Percentiles rank a stretch among this genome's conserved stretches.
Conservation (phyloP, 2,113 vertebrate genomes). For the Clinocottus analis region DNA sequence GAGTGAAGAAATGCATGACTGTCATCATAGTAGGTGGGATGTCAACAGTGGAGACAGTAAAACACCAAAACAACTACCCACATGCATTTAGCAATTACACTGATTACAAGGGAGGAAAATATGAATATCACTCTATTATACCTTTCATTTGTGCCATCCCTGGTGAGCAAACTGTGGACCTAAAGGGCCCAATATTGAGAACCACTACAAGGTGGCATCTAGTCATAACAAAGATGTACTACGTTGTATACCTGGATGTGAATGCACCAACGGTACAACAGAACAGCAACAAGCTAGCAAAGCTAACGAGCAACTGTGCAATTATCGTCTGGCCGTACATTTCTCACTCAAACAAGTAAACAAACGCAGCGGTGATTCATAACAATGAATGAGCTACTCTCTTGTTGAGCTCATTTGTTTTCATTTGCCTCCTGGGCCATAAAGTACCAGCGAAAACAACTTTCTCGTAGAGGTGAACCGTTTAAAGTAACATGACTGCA, state of each 20-base stretch:
- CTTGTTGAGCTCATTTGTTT: slow-evolving; percentile 70
- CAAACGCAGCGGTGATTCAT: slow-evolving; percentile 51
- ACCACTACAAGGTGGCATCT: slow-evolving; percentile 8
- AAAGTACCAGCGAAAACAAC: slow-evolving; percentile 49
- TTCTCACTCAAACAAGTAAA: slow-evolving; percentile 53
- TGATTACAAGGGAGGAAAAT: slow-evolving; percentile 31
- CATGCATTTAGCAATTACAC: slow-evolving; percentile 26
- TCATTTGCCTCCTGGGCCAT: slow-evolving; percentile 53
- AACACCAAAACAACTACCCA: slow-evolving; percentile 31
- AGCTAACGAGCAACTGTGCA: slow-evolving; percentile 27
- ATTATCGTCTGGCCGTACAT: slow-evolving; percentile 4
- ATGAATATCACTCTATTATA: slow-evolving; percentile 19
- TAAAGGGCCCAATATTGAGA: slow-evolving; percentile 9
- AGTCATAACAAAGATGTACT: slow-evolving; percentile 50
- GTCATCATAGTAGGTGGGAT: slow-evolving; percentile 48
- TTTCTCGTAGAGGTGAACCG: slow-evolving; percentile 50
- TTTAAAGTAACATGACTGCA: slow-evolving; percentile 49
- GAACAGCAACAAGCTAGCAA: slow-evolving; percentile 43
- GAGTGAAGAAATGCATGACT: slow-evolving; percentile 18
- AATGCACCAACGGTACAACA: slow-evolving; percentile 10
- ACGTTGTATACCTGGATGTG: slow-evolving; percentile 13
- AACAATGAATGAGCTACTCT: slow-evolving; percentile 74
- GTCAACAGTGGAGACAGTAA: slow-evolving; percentile 39
- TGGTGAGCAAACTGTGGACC: slow-evolving; percentile 20
- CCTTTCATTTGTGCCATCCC: slow-evolving; percentile 20